Base-by-base conservation (phyloP, 1,140 invertebrate species). In the Cyclargus thomasi region DNA sequence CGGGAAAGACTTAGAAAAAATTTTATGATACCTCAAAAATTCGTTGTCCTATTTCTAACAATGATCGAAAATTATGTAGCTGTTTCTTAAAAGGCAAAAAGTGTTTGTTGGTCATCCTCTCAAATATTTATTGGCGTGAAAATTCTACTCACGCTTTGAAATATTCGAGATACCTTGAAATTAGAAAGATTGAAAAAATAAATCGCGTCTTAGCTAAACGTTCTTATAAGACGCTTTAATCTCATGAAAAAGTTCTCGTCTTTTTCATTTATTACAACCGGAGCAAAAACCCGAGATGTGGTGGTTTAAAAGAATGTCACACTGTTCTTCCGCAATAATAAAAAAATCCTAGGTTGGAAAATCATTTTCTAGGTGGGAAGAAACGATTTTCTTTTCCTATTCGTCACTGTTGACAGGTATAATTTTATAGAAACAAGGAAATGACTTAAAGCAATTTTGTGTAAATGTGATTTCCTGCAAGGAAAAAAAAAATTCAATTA, bases 401-500 rank as follows among this genome's bases (percentile, higher is more conserved):
- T 47, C 39, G 39, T 16, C 39, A 47, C 39, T 47, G 39, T 47
- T 47, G 39, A 14, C 14, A 8, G 10, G 39, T 47, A 16, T 8
- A 47, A 47, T 47, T 47, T 47, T 47, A 47, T 47, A 4, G 29
- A 16, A 47, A 47, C 39, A 47, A 47, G 39, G 39, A 47, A 47
- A 47, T 47, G 39, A 47, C 11, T 47, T 14, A 8, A 47, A 47
- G 39, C 29, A 36, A 59, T 59, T 59, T 20, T 59, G 20, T 59
- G 55, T 20, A 59, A 20, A 21, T 2, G 18, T 59, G 21, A 59
- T 59, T 59, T 59, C 55, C 21, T 20, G 21, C 55, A 59, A 20
- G 55, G 20, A 59, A 59, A 59, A 20, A 59, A 59, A 59, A 21
- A 59, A 59, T 11, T 59, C 20, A 21, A 59, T 59, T 59, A 59